Evolutionary conservation across 2,888 invertebrate species (phyloP), one percentile per base, ranked within the genome.

Genomic region (Pocota personata): DNA sequence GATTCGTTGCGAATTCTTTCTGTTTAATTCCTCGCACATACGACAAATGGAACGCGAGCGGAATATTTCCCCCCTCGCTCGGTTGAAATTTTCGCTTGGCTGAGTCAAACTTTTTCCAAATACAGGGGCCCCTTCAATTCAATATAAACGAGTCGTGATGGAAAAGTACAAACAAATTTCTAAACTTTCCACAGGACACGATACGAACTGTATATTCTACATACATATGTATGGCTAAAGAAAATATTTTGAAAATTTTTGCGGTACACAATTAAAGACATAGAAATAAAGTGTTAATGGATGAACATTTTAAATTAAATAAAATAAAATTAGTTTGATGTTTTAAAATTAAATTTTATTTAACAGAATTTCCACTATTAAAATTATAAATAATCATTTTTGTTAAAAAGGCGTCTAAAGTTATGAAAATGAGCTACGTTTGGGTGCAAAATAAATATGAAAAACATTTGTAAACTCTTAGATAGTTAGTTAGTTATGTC

Each of bases 11-110:
- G 52, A 55, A 24, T 50, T 69, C 66, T 55, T 69, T 76, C 72
- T 86, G 60, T 62, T 86, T 86, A 86, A 86, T 86, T 86, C 86
- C 60, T 58, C 60, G 82, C 86, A 86, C 86, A 86, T 86, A 86
- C 86, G 80, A 77, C 82, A 82, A 76, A 72, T 72, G 82, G 82
- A 60, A 86, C 86, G 82, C 86, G 76, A 52, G 37, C 58, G 37
- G 86, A 82, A 86, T 86, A 82, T 76, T 67, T 43, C 50, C 40
- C 66, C 27, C 46, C 6, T 6, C 40, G 1, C 40, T 66, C 43
- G 35, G 71, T 67, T 76, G 55, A 55, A 76, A 82, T 86, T 82
- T 86, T 57, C 86, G 72, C 75, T 82, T 77, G 40, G 62, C 40
- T 86, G 62, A 76, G 52, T 79, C 46, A 60, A 76, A 80, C 55